Evolutionary conservation across 2,888 invertebrate genomes (phyloP), one percentile per base, ranked within the genome.

Genomic region (Lydus trimaculatus): DNA sequence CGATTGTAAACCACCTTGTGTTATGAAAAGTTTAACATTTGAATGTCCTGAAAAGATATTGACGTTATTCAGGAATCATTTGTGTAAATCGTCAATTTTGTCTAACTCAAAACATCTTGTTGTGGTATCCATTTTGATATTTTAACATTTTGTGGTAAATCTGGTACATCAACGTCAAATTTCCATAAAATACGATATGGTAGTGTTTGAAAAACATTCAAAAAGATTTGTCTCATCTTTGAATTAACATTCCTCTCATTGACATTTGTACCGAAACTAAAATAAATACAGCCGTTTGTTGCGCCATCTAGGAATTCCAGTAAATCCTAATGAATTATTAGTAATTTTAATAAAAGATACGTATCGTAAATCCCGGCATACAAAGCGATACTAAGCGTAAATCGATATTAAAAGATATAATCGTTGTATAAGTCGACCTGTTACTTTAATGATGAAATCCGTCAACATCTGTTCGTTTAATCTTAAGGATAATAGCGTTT

Each of bases 21-120:
- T 77, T 23, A 78, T 75, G 62, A 87, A 87, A 1, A 86, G 64
- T 70, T 86, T 87, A 0, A 87, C 70, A 63, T 87, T 87, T n/a
- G 83, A 83, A 73, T 87, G 87, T 31, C 69, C 79, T 79, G 58
- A 23, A 64, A 67, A 15, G 36, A 15, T 15, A 36, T 36, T 15
- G 15, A 15, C 13, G 1, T 11, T 15, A 15, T 8, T 36, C 36
- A 7, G 36, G 5, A 15, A 36, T 5, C 33, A 31, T 31, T 36
- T 36, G 8, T 43, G 17, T 2, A 13, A 15, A 11, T 15, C 3
- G 13, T n/a, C n/a, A n/a, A n/a, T n/a, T n/a, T 13, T 36, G 1
- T 17, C 31, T 28, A 20, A 63, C 52, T 3, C 5, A 31, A 59
- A 71, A 74, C 17, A 56, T 80, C 81, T 64, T 79, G 79, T 69